A percentile compares a stretch with the other conserved stretches of the same genome.
phyloP scores from a whole-genome alignment of 1,140 invertebrate species.

The Gryllus bimaculatus region DNA sequence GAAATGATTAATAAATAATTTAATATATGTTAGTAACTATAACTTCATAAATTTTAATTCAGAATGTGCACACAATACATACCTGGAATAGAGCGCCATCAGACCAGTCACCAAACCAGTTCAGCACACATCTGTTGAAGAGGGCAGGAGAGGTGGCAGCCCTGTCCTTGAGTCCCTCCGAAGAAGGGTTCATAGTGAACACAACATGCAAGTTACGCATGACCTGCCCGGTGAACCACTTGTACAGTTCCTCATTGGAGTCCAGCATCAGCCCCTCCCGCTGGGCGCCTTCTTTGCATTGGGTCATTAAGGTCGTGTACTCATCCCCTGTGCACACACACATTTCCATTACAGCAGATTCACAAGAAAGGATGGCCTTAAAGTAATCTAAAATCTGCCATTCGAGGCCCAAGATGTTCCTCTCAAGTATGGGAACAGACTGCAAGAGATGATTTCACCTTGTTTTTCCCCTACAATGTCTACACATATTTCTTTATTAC shows the following conservation, averaged over 20 bases:
- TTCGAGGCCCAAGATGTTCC: no score
- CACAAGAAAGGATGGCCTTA: no score
- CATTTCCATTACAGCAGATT: no score
- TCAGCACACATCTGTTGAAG: constrained; percentile 98
- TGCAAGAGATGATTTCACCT: no score
- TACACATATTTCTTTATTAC: no score
- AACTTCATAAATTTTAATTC: neutral
- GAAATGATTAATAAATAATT: no score
- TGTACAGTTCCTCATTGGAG: constrained; percentile 96
- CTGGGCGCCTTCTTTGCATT: constrained; percentile 98
- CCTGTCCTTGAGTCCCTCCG: constrained; percentile 93
- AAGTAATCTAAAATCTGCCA: no score
- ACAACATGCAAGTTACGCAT: constrained; percentile 97
- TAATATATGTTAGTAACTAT: no score
- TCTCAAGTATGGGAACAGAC: no score
- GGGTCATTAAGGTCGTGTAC: constrained; percentile 97
- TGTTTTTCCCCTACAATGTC: no score
- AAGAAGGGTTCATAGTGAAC: constrained; percentile 99
- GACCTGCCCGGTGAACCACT: constrained; percentile 96
- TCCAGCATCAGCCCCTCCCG: constrained; percentile 97
- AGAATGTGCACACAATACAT: constrained; percentile 22
- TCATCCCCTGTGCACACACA: constrained; percentile 61
- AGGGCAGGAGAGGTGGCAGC: constrained; percentile 97
- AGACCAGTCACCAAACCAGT: constrained; percentile 99
- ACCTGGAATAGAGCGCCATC: constrained; percentile 94